phyloP scores from a whole-genome alignment of 2,797 vertebrate species.

The Petrocephalus schoutedeni region DNA sequence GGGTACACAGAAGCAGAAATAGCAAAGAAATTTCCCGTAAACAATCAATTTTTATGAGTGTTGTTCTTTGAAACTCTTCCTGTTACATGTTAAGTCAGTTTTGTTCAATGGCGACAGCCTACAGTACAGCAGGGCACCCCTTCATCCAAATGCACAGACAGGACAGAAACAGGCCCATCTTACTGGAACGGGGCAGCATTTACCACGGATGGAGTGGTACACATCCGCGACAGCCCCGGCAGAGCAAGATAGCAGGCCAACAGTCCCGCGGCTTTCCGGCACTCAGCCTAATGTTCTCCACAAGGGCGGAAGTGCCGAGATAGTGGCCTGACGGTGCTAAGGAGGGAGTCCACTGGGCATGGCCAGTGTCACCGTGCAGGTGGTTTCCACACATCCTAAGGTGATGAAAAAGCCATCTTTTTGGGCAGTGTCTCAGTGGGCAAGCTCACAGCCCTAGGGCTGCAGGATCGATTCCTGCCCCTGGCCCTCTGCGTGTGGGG shows the following conservation, averaged over 20 bases:
- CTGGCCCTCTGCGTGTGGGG: not conserved
- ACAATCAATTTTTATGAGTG: not conserved
- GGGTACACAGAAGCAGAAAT: not conserved
- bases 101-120: not conserved
- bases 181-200: not conserved
- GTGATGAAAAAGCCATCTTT: not conserved
- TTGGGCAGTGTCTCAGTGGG: not conserved
- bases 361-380: not conserved
- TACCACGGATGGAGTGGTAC: not conserved
- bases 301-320: not conserved
- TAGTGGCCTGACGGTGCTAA: not conserved
- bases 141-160: not conserved
- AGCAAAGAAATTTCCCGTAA: slow-evolving; percentile 1
- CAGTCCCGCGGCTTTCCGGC: not conserved
- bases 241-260: not conserved
- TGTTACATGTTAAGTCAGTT: not conserved
- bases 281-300: not conserved
- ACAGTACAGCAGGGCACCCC: not conserved
- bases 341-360: not conserved
- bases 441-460: not conserved
- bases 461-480: not conserved
- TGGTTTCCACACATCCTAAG: not conserved
- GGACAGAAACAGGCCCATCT: not conserved
- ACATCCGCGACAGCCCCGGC: not conserved
- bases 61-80: not conserved